phyloP scores from a whole-genome alignment of 2,797 vertebrate genomes.

The Girardinus metallicus region DNA sequence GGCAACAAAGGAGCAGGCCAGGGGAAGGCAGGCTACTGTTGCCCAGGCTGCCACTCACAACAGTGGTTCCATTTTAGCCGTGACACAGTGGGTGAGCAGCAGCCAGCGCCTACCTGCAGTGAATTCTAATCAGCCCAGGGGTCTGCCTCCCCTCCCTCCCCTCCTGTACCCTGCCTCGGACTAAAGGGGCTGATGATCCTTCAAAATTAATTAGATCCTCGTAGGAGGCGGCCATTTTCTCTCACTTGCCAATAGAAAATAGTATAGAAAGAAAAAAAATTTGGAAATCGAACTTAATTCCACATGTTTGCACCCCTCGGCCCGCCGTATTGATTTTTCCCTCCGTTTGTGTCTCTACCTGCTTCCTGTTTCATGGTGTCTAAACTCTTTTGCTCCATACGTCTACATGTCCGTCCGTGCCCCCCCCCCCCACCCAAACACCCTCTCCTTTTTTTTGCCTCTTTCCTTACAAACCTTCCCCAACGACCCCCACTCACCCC shows the following conservation, averaged over 20 bases:
- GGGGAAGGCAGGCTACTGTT: conserved; percentile 74
- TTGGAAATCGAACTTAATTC: conserved; percentile 57
- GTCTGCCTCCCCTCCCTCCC: conserved; percentile 80
- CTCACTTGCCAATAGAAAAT: conserved; percentile 67
- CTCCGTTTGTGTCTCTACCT: conserved; percentile 57
- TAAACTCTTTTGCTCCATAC: conserved; percentile 66
- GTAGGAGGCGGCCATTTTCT: conserved; percentile 82
- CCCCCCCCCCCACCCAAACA: conserved; percentile 56
- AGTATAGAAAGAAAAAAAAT: conserved; percentile 35
- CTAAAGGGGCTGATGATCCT: conserved; percentile 97
- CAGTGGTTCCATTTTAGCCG: conserved; percentile 90
- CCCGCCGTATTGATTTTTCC: conserved; percentile 44
- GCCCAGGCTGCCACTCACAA: conserved; percentile 83
- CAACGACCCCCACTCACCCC: conserved; percentile 59
- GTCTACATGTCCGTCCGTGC: conserved; percentile 56
- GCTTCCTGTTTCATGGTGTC: conserved; percentile 73
- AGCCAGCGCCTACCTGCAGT: conserved; percentile 99
- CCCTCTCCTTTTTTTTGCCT: conserved; percentile 45
- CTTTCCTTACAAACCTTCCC: conserved; percentile 47
- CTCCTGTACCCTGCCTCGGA: conserved; percentile 92
- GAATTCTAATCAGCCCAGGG: conserved; percentile 99
- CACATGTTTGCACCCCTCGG: conserved; percentile 28
- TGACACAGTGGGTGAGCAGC: conserved; percentile 97
- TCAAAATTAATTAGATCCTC: conserved; percentile 99
- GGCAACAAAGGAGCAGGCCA: conserved; percentile 79